Evolutionary conservation across 2,113 vertebrate genomes (phyloP).

Genomic region (Cathartes aura): DNA sequence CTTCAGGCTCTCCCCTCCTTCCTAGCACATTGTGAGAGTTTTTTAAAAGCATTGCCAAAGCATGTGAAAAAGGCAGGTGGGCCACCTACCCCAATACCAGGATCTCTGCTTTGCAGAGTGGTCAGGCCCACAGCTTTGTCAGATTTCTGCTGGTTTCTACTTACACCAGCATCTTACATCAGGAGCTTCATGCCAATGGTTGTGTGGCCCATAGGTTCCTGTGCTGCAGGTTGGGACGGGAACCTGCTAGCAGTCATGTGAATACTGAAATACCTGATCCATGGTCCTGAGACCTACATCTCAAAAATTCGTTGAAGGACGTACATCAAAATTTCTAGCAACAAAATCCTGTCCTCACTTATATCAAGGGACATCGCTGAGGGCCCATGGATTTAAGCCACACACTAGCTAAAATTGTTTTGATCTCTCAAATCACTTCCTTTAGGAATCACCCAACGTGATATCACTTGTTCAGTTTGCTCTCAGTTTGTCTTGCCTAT

Average conservation of each 20-base stretch:
- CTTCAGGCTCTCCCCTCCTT: background rate
- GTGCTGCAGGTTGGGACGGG: background rate
- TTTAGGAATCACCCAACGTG: background rate
- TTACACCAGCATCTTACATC: background rate
- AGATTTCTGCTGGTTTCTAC: background rate
- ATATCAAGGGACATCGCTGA: background rate
- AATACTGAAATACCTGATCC: background rate
- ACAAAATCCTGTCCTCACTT: background rate
- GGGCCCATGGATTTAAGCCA: background rate
- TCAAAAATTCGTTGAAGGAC: background rate
- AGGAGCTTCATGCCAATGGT: background rate
- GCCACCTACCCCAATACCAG: background rate
- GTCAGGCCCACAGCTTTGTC: background rate
- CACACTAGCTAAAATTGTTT: background rate
- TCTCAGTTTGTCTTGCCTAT: background rate
- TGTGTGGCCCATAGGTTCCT: background rate
- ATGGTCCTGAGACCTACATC: background rate
- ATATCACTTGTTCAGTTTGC: background rate
- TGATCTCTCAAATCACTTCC: background rate
- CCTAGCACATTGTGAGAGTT: rapidly evolving
- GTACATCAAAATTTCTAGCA: background rate
- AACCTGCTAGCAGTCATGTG: background rate
- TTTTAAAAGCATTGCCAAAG: background rate
- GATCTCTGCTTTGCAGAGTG: background rate
- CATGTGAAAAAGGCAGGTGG: background rate